Conservation (phyloP, 2,113 vertebrate genomes). For the Platysteira castanea region DNA sequence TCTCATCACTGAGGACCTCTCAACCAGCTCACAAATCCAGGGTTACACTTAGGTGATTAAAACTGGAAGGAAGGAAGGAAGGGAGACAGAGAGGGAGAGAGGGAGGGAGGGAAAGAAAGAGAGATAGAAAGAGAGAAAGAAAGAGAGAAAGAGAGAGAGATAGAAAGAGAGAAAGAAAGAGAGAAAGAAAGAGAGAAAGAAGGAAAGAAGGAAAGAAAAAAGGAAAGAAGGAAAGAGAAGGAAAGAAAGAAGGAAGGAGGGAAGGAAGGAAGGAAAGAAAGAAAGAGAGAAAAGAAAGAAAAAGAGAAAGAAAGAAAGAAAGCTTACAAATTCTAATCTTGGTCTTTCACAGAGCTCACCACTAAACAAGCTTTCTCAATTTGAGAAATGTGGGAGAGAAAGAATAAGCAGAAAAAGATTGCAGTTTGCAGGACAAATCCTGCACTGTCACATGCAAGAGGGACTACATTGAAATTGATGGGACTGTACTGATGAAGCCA, state of each 20-base stretch:
- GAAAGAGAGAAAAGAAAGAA: rapidly evolving
- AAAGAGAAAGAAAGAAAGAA: too few relatives aligned
- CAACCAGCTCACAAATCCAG: neutral
- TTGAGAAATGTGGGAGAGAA: neutral
- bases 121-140: too few relatives aligned
- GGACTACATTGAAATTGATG: neutral
- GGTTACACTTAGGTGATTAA: neutral
- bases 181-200: too few relatives aligned
- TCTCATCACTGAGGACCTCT: neutral
- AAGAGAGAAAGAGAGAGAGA: rapidly evolving
- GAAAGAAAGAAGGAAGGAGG: neutral
- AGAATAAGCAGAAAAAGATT: neutral
- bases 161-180: too few relatives aligned
- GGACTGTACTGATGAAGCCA: neutral
- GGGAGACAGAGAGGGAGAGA: too few relatives aligned
- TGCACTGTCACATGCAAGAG: neutral
- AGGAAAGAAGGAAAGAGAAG: too few relatives aligned
- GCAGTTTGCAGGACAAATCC: neutral
- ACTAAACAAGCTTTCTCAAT: neutral
- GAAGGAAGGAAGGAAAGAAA: too few relatives aligned
- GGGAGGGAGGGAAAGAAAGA: too few relatives aligned
- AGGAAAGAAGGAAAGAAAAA: rapidly evolving
- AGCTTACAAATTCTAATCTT: neutral
- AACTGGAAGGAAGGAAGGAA: neutral
- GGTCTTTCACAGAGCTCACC: neutral